Evolutionary conservation across 2,888 invertebrate genomes (phyloP), one percentile per base, ranked within the genome.

Genomic region (Punctoribates punctum): DNA sequence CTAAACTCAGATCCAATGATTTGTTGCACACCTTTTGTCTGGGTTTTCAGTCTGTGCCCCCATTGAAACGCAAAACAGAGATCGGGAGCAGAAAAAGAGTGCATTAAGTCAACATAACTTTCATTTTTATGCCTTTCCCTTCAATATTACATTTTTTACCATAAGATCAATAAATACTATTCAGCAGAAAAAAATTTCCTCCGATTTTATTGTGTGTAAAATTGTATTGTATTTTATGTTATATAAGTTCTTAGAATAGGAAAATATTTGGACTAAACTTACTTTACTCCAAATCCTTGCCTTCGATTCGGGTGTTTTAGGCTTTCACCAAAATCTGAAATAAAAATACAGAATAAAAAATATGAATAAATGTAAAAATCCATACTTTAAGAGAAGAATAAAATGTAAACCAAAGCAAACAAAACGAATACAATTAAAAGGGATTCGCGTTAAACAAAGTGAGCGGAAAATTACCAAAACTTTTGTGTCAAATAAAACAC

Each of bases 161-260:
- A 70, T 70, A 20, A 70, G 42, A 70, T 70, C 70, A 70, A 70
- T 70, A 70, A 70, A 70, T 70, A 42, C 70, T 25, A 29, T 46
- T 70, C 70, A 70, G 62, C 62, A 13, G n/a, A n/a, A n/a, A 34
- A 62, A 62, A 29, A 29, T 34, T 34, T 17, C 2, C 1, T 2
- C 17, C 17, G 17, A 27, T 60, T 60, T 20, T 62, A 34, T 29
- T 62, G 62, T 62, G 29, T n/a, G 34, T 62, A 13, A 34, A 27
- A 62, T 62, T 62, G 17, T 29, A 34, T 62, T 62, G 17, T 29
- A n/a, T 29, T 62, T 9, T 62, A 34, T n/a, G 5, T n/a, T 62
- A 29, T 62, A 29, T 29, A 15, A 34, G 29, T 9, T 9, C 42
- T 42, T 34, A n/a, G n/a, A n/a, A n/a, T n/a, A 51, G 17, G 17